Evolutionary conservation across 2,888 invertebrate species (phyloP), one percentile per base, ranked within the genome.

Genomic region (Eupeodes luniger): DNA sequence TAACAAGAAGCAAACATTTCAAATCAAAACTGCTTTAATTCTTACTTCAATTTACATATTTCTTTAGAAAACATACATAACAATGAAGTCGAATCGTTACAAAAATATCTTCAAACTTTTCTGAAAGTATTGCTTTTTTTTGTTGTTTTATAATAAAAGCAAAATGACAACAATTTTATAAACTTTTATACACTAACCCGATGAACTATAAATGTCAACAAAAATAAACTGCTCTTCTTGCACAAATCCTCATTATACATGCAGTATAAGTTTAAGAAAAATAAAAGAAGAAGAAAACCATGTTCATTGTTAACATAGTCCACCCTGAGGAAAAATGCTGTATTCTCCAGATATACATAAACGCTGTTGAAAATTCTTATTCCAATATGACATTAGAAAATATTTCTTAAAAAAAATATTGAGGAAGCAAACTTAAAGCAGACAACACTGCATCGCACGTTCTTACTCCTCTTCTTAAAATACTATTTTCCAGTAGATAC

Each of bases 161-260:
- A 27, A 27, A 14, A 49, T 44, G 16, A 44, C 0, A 66, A 66
- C 14, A 19, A 49, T 49, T 49, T 47, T 49, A 27, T 14, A 16
- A 69, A 69, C 64, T 64, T 47, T 6, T 34, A 27, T 27, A 12
- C 53, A 40, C 40, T 70, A 55, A 40, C 67, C 67, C 51, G 49
- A 67, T 67, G 67, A 51, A 51, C 27, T 66, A 49, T 49, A 27
- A 27, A 34, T 66, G 47, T 66, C 51, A 34, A 34, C 67, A 51
- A 51, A 49, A 67, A 67, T 7, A 47, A 51, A 51, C 14, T 27
- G 27, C 3, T n/a, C n/a, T 49, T n/a, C 7, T 34, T 67, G 49
- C 34, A 51, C n/a, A 67, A 67, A 67, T 51, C 47, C 66, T 27
- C 49, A 66, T 66, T 66, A 66, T 66, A 27, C 14, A 34, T 67